These are phyloP conservation scores for Microplitis deprimator DNA, from an alignment of 2,888 invertebrate species.

Conservation along the genomic window DNA sequence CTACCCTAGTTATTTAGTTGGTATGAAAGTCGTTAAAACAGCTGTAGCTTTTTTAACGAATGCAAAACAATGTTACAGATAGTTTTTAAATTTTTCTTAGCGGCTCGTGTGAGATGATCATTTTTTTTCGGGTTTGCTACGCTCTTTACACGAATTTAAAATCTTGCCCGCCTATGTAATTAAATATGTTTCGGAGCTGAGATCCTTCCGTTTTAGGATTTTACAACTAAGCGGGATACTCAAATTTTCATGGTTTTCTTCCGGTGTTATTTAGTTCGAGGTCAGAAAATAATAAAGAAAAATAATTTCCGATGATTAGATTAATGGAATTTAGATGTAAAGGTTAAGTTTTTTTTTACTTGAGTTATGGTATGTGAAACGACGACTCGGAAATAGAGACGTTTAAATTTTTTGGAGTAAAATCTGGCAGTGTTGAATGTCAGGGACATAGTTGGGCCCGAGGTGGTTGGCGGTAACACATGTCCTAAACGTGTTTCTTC, in stretches of 20 bases:
- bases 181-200: not conserved
- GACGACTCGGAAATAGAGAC: conserved; percentile 6
- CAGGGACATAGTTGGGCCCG: conserved; percentile 41
- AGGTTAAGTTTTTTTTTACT: not conserved
- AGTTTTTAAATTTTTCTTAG: not conserved
- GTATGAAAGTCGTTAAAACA: not conserved
- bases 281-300: conserved; percentile 1
- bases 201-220: not conserved
- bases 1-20: not conserved
- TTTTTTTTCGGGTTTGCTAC: not conserved
- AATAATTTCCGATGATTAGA: not conserved
- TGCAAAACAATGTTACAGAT: not conserved
- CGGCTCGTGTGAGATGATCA: not conserved
- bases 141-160: not conserved
- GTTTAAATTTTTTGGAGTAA: conserved; percentile 35
- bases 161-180: not conserved
- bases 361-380: not conserved
- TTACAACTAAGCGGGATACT: conserved; percentile 1
- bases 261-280: conserved; percentile 21
- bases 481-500: conserved; percentile 60
- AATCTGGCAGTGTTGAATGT: conserved; percentile 46
- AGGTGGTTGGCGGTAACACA: conserved; percentile 58
- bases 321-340: not conserved
- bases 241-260: conserved; percentile 25
- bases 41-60: not conserved